These are phyloP conservation scores for Watsonalla cultraria DNA, from an alignment of 2,888 invertebrate species.

Conservation along the genomic window DNA sequence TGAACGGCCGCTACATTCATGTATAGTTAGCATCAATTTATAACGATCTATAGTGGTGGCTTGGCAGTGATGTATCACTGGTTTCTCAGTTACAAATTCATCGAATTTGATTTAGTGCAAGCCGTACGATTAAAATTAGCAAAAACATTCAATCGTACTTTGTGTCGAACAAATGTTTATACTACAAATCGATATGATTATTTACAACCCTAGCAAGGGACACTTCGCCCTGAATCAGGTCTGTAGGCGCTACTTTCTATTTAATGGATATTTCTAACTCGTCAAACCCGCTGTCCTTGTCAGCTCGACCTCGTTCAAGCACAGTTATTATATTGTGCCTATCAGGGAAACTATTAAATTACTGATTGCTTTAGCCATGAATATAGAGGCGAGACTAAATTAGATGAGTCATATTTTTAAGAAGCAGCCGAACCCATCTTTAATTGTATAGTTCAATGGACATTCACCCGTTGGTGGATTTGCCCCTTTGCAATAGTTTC, in stretches of 20 bases:
- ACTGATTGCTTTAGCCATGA: slow-evolving; percentile 20
- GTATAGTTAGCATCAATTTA: slow-evolving; percentile 8
- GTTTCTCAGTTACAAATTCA: slow-evolving; percentile 6
- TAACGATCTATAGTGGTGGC: background rate
- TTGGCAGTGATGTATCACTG: background rate
- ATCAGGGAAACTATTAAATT: slow-evolving; percentile 22
- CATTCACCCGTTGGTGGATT: too few species aligned
- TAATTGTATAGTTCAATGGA: too few species aligned
- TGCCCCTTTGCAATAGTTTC: too few species aligned
- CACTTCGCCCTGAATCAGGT: slow-evolving; percentile 17
- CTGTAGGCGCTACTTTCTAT: slow-evolving; percentile 37
- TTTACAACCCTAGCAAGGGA: slow-evolving; percentile 36
- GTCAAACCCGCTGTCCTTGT: slow-evolving; percentile 45
- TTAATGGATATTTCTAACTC: slow-evolving; percentile 28
- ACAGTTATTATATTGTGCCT: slow-evolving; percentile 24
- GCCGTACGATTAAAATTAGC: too few species aligned
- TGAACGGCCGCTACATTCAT: slow-evolving; percentile 14
- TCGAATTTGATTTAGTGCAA: background rate
- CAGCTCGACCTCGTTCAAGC: slow-evolving; percentile 28
- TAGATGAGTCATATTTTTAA: background rate
- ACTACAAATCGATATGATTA: slow-evolving; percentile 37
- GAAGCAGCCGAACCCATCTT: too few species aligned
- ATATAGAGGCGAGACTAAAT: background rate
- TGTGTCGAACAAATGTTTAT: slow-evolving; percentile 18
- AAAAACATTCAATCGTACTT: slow-evolving; percentile 6